Conservation (phyloP, 2,797 vertebrate species). For the Phrynocephalus vlangalii region DNA sequence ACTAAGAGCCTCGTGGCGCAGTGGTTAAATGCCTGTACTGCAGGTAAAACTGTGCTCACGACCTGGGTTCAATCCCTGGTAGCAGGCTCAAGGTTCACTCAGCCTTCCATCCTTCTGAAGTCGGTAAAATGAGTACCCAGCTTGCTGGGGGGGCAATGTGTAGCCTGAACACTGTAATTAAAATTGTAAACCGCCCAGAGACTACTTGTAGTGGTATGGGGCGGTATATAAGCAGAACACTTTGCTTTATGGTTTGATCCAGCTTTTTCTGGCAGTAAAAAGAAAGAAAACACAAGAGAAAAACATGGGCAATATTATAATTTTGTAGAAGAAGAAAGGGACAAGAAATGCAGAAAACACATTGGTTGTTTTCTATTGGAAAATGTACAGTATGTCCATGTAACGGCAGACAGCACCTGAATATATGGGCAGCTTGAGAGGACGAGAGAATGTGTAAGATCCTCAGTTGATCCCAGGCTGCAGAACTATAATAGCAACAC, state of each 20-base stretch:
- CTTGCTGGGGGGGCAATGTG: too few relatives aligned
- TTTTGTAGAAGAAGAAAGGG: not conserved
- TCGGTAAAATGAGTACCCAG: too few relatives aligned
- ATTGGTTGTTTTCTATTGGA: not conserved
- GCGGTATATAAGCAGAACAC: too few relatives aligned
- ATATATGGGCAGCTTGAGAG: not conserved
- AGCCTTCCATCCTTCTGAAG: too few relatives aligned
- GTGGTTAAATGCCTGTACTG: too few relatives aligned
- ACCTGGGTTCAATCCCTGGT: too few relatives aligned
- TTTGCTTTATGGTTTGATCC: not conserved
- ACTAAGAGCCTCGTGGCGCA: too few relatives aligned
- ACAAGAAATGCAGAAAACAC: not conserved
- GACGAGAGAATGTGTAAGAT: not conserved
- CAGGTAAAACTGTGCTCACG: too few relatives aligned
- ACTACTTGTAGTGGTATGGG: too few relatives aligned
- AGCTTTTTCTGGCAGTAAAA: not conserved
- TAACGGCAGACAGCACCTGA: not conserved
- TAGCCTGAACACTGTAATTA: too few relatives aligned
- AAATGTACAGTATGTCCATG: not conserved
- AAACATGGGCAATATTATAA: not conserved
- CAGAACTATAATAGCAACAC: not conserved
- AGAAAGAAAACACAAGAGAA: accelerated
- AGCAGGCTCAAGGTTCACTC: too few relatives aligned
- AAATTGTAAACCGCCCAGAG: too few relatives aligned
- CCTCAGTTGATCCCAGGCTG: not conserved